Evolutionary conservation across 1,140 invertebrate species (phyloP), one percentile per base, ranked within the genome.

Genomic region (Drosophila asahinai): DNA sequence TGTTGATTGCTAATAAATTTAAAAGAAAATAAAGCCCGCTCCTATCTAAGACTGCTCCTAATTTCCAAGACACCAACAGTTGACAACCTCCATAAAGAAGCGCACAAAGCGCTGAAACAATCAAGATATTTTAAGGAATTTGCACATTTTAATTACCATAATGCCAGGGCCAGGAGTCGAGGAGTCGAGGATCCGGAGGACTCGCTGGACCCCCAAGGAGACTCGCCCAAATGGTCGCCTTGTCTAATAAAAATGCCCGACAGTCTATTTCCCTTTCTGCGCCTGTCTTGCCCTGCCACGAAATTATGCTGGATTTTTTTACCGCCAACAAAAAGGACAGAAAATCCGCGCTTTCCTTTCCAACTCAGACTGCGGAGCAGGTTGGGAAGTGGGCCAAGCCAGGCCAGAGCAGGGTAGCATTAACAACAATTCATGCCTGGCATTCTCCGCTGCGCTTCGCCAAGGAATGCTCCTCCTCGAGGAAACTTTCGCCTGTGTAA

Each of bases 401-500:
- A 42, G 4, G 40, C 38, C 14, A 40, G 14, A 1, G 11, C 11
- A 38, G 12, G 12, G 36, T 45, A 68, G 80, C 80, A 87, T 83
- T 83, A 86, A 86, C 82, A 86, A 86, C 78, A 86, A 86, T 86
- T 83, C 84, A 89, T 83, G 81, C 84, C 81, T 59, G 48, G 51
- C 84, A 78, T 78, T 83, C 65, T 66, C n/a, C 68, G 71, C 70
- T 72, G 64, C 40, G 67, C 66, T 38, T 6, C 27, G 71, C 22
- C 66, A 77, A 86, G 86, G 81, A 84, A 86, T 89, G 87, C 80
- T 60, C 49, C 77, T 63, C 74, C 65, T 81, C 43, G 72, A 60
- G 75, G 52, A 90, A 90, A 89, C 78, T 89, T 90, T 89, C 86
- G 79, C 75, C 77, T 90, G 79, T 86, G 86, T 77, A 90, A 90